Base-by-base conservation (phyloP, 2,888 invertebrate species). In the Pseudoips prasinana region DNA sequence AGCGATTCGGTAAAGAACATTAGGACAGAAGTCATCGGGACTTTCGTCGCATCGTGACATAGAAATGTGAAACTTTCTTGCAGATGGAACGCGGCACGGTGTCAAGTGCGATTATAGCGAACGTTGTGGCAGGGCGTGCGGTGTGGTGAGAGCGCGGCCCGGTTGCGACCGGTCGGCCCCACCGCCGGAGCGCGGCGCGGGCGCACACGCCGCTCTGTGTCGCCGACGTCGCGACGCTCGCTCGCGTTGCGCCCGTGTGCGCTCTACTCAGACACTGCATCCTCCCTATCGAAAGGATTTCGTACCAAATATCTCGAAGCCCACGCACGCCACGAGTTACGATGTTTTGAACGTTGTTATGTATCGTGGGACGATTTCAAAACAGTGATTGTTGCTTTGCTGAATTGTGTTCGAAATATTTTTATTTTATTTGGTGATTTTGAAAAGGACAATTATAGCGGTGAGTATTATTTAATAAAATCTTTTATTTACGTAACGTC, bases 111-210 rank as follows among this genome's bases (percentile, higher is more conserved):
- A 81, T 83, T 83, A 82, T 77, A 78, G 78, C 61, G 67, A 73
- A 73, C 66, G 64, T 61, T 58, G 78, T 68, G 73, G 78, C 73
- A 75, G 72, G 76, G 81, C 54, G 57, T 43, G 55, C 47, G 58
- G 73, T 64, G 63, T 68, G 85, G 85, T 77, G 85, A 83, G 84
- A 84, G 85, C 73, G 80, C 78, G 85, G 77, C 85, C 87, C 81
- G 82, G 74, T 84, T 85, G 85, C 82, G 86, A 85, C 86, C 87
- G 86, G 86, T 84, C 85, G 84, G 77, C 83, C 82, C 86, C 85
- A 73, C 85, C 75, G 79, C 72, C 57, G 59, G 64, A 39, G 45
- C 73, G n/a, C n/a, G n/a, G n/a, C 73, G 76, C 71, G 65, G 64
- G 77, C 79, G 78, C 80, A 75, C 72, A 78, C 62, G 74, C 77